Percentiles rank a stretch among this genome's conserved stretches.
These are phyloP conservation scores for Perca schrenkii DNA, from an alignment of 2,113 vertebrate genomes.

Conservation along the genomic window DNA sequence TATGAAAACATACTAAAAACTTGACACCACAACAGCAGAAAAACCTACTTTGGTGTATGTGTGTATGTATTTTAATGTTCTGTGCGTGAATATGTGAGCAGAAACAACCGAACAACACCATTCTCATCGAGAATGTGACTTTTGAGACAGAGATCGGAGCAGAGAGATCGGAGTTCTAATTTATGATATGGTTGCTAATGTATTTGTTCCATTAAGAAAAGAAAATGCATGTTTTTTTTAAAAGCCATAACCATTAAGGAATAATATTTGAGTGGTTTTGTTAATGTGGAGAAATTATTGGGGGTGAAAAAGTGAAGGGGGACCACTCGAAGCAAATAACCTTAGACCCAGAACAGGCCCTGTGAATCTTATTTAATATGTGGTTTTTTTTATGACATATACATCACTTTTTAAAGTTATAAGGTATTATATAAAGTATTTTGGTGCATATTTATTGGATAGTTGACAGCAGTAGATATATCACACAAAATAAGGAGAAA, in stretches of 20 bases:
- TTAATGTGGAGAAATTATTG: not conserved
- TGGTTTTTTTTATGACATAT: not conserved
- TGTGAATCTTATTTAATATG: slow-evolving; percentile 2
- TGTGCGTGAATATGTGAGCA: not conserved
- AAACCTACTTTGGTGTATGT: too few relatives aligned
- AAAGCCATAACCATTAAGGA: not conserved
- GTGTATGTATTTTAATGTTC: not conserved
- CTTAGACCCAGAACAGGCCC: not conserved
- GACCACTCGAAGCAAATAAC: not conserved
- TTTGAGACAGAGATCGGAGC: not conserved
- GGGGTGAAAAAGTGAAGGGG: not conserved
- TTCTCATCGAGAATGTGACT: not conserved
- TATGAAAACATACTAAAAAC: too few relatives aligned
- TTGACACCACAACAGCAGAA: not conserved
- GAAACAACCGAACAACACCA: not conserved
- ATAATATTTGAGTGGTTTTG: not conserved
- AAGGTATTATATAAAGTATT: too few relatives aligned
- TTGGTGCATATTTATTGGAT: not conserved
- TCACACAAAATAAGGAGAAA: not conserved
- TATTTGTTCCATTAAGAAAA: not conserved
- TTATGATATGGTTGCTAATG: not conserved
- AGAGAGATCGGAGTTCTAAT: not conserved
- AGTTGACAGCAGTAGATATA: not conserved
- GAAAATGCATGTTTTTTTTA: not conserved
- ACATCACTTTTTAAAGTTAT: not conserved